Conservation (phyloP, 2,113 vertebrate genomes). For the Athene noctua region DNA sequence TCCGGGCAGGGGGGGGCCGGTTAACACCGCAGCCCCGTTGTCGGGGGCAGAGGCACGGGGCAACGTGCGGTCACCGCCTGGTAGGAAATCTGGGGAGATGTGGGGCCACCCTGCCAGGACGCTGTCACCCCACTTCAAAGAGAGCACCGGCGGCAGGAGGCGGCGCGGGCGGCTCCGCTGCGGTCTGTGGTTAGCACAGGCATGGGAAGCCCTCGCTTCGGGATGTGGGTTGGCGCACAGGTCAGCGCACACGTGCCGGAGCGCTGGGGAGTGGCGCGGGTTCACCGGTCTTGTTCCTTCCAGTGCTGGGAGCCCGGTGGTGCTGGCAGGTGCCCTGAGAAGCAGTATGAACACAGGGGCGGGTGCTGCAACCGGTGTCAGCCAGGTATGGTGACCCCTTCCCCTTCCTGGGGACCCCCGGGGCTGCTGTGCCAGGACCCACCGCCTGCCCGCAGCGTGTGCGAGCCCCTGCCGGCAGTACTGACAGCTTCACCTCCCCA, state of each 20-base stretch:
- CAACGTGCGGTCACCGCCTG: background rate
- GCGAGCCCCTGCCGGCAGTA: background rate
- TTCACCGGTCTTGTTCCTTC: background rate
- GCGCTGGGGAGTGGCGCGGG: fast-evolving
- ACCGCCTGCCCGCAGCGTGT: fast-evolving
- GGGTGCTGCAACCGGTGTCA: slow-evolving; percentile 53
- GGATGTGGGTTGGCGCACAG: background rate
- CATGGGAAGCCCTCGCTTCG: background rate
- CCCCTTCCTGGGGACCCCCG: background rate
- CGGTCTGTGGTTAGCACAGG: slow-evolving; percentile 10
- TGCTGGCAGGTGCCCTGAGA: background rate
- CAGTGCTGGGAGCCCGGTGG: slow-evolving; percentile 3
- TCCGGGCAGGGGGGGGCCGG: fast-evolving
- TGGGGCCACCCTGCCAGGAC: background rate
- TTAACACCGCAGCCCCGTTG: background rate
- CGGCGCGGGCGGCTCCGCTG: background rate
- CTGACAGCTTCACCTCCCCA: background rate
- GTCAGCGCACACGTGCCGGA: fast-evolving
- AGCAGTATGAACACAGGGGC: background rate
- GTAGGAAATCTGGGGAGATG: background rate
- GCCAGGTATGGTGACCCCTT: slow-evolving; percentile 42
- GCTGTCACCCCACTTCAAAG: slow-evolving; percentile 31
- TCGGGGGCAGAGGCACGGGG: background rate
- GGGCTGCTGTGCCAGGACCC: background rate
- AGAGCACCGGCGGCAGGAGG: background rate